Percentiles rank a stretch among this genome's conserved stretches.
Conservation (phyloP, 2,797 vertebrate species). For the Megaceryle alcyon region DNA sequence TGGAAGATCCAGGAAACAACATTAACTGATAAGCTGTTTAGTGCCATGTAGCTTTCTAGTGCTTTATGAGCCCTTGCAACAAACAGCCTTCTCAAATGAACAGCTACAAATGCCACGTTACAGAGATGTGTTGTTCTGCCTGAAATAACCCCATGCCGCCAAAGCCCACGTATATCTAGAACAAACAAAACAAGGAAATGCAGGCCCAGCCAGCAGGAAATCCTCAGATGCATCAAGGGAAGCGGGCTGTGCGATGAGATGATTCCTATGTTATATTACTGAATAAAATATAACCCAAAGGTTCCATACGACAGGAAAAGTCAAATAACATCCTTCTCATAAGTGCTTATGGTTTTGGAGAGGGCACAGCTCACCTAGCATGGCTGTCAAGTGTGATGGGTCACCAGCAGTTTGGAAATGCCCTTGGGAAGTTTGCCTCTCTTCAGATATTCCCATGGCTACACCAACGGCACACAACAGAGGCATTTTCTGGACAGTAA, state of each 20-base stretch:
- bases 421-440: background rate
- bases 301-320: background rate
- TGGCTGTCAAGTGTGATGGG: background rate
- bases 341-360: background rate
- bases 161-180: background rate
- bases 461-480: rapidly evolving
- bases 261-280: background rate
- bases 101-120: background rate
- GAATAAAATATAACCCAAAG: background rate
- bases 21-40: background rate
- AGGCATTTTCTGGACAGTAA: background rate
- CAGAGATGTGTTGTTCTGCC: background rate
- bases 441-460: rapidly evolving
- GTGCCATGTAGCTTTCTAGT: background rate
- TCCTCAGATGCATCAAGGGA: conserved; percentile 46
- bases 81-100: background rate
- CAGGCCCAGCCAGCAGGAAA: conserved; percentile 54
- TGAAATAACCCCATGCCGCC: background rate
- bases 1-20: background rate
- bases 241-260: background rate
- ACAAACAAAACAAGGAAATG: conserved; percentile 29
- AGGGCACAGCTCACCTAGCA: background rate
- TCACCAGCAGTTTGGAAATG: background rate
- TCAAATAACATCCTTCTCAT: background rate
- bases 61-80: background rate